These are phyloP conservation scores for Pygoscelis antarcticus DNA, from an alignment of 2,113 vertebrate genomes.

Conservation along the genomic window DNA sequence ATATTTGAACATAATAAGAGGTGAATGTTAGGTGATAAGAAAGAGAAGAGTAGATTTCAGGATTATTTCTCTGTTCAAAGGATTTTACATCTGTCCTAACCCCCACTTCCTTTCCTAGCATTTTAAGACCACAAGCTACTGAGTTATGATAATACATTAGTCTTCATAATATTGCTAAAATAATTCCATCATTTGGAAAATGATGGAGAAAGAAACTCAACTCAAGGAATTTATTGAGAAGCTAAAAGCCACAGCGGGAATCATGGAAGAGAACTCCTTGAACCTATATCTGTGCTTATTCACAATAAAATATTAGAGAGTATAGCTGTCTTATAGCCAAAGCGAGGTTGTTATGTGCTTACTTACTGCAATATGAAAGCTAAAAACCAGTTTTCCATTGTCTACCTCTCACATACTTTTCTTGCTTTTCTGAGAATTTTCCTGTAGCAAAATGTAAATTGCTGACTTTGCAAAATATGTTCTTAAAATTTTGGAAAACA, in stretches of 20 bases:
- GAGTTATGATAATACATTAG: neutral
- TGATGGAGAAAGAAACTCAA: neutral
- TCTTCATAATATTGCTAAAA: neutral
- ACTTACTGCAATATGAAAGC: neutral
- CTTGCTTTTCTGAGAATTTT: conserved; percentile 18
- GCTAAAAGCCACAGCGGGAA: neutral
- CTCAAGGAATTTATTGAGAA: neutral
- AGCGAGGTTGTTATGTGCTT: neutral
- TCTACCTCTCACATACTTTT: neutral
- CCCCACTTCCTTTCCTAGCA: neutral
- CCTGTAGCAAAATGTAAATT: neutral
- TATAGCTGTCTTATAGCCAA: neutral
- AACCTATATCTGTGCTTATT: neutral
- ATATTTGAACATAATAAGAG: conserved; percentile 53
- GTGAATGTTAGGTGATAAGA: conserved; percentile 31
- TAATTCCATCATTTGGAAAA: neutral
- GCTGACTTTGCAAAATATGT: neutral
- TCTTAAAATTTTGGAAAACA: neutral
- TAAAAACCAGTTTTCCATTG: neutral
- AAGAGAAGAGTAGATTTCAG: conserved; percentile 48
- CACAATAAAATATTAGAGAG: neutral
- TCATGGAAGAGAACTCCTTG: neutral
- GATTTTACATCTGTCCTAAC: neutral
- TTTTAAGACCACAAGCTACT: neutral
- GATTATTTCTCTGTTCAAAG: conserved; percentile 43